A percentile compares a stretch with the other conserved stretches of the same genome.
These are phyloP conservation scores for Rhyacophila evoluta DNA, from an alignment of 2,888 invertebrate genomes.

Conservation along the genomic window DNA sequence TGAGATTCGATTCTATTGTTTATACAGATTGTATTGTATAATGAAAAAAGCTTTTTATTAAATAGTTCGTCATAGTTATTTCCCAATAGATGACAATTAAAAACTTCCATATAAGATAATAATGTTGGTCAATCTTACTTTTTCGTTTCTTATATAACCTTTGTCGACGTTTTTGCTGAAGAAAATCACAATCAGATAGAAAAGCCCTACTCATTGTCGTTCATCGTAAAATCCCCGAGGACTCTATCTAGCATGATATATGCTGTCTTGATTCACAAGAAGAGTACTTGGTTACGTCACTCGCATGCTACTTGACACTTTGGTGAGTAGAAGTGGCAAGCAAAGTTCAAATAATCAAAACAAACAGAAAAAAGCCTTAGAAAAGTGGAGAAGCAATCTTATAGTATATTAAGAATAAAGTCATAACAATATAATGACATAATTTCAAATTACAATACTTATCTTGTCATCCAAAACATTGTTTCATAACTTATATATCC, in stretches of 20 bases:
- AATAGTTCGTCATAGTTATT: too few relatives aligned
- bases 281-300: constrained; percentile 38
- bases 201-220: constrained; percentile 27
- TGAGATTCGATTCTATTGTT: too few relatives aligned
- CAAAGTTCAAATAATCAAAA: constrained; percentile 22
- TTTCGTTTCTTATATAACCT: not conserved
- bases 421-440: too few relatives aligned
- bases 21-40: too few relatives aligned
- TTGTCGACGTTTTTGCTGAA: not conserved
- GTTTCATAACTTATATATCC: too few relatives aligned
- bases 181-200: constrained; percentile 35
- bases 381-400: not conserved
- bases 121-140: too few relatives aligned
- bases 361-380: not conserved
- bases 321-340: not conserved
- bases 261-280: constrained; percentile 40
- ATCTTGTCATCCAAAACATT: too few relatives aligned
- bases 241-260: constrained; percentile 42
- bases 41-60: too few relatives aligned
- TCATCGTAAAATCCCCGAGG: constrained; percentile 47
- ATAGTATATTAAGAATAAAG: too few relatives aligned
- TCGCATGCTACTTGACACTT: constrained; percentile 33
- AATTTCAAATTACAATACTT: too few relatives aligned
- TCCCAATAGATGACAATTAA: too few relatives aligned
- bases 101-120: too few relatives aligned